phyloP scores from a whole-genome alignment of 1,140 invertebrate species.

The Oncopeltus fasciatus region DNA sequence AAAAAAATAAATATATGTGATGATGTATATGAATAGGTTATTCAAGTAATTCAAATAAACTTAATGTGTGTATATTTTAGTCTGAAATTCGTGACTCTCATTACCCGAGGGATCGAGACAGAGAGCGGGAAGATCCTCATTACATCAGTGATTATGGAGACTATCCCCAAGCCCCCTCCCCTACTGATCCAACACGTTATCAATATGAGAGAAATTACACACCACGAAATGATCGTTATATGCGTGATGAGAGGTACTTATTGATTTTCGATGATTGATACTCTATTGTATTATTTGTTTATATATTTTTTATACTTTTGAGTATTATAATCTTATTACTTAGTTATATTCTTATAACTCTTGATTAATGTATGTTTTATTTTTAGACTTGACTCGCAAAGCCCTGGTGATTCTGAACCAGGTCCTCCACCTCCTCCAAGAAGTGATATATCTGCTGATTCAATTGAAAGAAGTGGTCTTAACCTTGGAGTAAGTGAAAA shows the following conservation, averaged over 20 bases:
- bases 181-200: constrained; percentile 32
- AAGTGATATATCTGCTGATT: constrained; percentile 61
- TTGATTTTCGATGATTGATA: too few relatives aligned
- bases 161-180: constrained; percentile 30
- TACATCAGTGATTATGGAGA: constrained; percentile 45
- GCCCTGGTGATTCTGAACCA: constrained; percentile 26
- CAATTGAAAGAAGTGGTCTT: constrained; percentile 46
- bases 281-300: background rate
- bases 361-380: background rate
- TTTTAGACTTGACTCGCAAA: constrained; percentile 25
- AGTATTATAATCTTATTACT: background rate
- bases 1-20: too few relatives aligned
- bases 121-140: constrained; percentile 28
- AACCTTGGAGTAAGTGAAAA: constrained; percentile 24
- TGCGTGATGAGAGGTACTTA: constrained; percentile 32
- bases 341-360: background rate
- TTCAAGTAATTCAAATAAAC: too few relatives aligned
- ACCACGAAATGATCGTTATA: constrained; percentile 32
- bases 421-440: constrained; percentile 27
- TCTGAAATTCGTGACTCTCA: constrained; percentile 29
- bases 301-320: background rate
- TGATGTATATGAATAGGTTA: too few relatives aligned
- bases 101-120: constrained; percentile 32
- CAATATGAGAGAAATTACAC: constrained; percentile 37
- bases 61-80: too few relatives aligned